phyloP scores from a whole-genome alignment of 1,140 invertebrate species.

The Radopholus similis region DNA sequence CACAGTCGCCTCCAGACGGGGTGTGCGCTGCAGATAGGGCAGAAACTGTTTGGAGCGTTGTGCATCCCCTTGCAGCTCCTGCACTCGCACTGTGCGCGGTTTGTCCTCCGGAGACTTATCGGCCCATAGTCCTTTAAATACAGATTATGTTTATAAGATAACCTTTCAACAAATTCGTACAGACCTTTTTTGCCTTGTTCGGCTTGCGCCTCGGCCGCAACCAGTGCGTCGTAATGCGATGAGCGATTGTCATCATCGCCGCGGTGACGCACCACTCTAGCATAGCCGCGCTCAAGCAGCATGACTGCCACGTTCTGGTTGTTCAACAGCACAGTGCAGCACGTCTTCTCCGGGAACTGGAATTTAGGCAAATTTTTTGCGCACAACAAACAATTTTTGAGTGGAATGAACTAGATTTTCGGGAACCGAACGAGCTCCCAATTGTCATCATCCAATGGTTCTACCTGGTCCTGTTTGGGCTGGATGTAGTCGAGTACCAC shows the following conservation, averaged over 20 bases:
- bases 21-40: conserved; percentile 80
- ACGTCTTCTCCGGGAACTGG: conserved; percentile 89
- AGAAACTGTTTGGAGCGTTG: conserved; percentile 82
- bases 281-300: conserved; percentile 83
- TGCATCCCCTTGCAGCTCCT: conserved; percentile 80
- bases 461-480: conserved; percentile 65
- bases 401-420: too few relatives aligned
- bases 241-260: conserved; percentile 94
- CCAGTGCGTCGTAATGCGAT: conserved; percentile 83
- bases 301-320: conserved; percentile 90
- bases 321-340: conserved; percentile 80
- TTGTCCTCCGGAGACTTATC: conserved; percentile 60
- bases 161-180: conserved; percentile 52
- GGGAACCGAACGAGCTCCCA: too few relatives aligned
- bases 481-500: conserved; percentile 93
- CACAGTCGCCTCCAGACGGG: conserved; percentile 79
- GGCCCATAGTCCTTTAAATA: conserved; percentile 21
- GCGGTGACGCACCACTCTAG: conserved; percentile 78
- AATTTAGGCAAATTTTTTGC: conserved; percentile 81
- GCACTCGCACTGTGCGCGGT: conserved; percentile 74
- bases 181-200: conserved; percentile 78
- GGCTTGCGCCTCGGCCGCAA: conserved; percentile 87
- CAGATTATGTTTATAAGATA: conserved; percentile 28
- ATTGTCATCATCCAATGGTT: too few relatives aligned
- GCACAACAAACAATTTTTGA: conserved; percentile 13